Percentiles rank a stretch among this genome's conserved stretches.
Evolutionary conservation across 2,113 vertebrate species (phyloP).

Genomic region (Epinephelus cyanopodus): DNA sequence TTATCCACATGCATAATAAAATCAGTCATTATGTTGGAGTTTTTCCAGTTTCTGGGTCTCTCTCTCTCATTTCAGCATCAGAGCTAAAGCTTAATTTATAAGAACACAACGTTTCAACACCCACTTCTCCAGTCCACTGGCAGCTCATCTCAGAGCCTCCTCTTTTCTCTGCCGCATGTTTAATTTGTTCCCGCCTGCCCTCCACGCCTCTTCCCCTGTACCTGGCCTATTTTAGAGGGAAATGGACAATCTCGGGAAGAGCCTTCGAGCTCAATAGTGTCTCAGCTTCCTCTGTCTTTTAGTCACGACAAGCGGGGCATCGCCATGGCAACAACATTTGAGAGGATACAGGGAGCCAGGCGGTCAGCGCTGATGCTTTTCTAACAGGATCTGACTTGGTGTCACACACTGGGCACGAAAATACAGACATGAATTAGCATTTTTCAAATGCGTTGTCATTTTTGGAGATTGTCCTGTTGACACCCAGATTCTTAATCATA

Average conservation of each 20-base stretch:
- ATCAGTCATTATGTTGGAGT: constrained; percentile 44
- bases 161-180: constrained; percentile 49
- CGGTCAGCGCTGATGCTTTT: constrained; percentile 61
- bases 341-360: constrained; percentile 51
- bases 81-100: constrained; percentile 56
- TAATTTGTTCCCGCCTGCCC: constrained; percentile 55
- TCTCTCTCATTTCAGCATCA: constrained; percentile 29
- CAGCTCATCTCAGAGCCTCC: constrained; percentile 55
- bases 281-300: constrained; percentile 54
- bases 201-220: constrained; percentile 30
- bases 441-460: constrained; percentile 8
- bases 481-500: background rate
- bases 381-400: constrained; percentile 57
- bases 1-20: constrained; percentile 56
- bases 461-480: background rate
- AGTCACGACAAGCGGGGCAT: constrained; percentile 73
- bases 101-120: constrained; percentile 50
- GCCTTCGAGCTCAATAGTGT: constrained; percentile 52
- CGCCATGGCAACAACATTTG: constrained; percentile 76
- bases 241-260: constrained; percentile 68
- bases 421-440: constrained; percentile 49
- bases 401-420: constrained; percentile 45
- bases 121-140: constrained; percentile 39
- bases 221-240: constrained; percentile 62
- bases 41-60: constrained; percentile 35